These are phyloP conservation scores for Epinotia ramella DNA, from an alignment of 2,888 invertebrate species.

Conservation along the genomic window DNA sequence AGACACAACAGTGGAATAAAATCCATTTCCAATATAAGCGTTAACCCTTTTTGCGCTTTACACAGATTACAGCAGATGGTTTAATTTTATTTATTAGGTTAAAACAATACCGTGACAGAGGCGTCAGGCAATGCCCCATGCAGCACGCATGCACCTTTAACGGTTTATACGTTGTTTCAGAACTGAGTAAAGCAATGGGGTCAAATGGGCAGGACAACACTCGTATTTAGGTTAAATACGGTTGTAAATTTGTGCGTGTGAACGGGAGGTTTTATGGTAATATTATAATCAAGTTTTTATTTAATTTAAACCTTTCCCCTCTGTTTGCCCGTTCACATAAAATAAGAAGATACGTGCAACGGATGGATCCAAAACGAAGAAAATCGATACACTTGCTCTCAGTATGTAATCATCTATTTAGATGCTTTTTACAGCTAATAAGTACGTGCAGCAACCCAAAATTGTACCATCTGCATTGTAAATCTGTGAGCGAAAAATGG, in stretches of 20 bases:
- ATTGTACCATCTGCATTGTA: no score
- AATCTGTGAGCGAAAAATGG: no score
- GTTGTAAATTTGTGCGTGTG: constrained; percentile 31
- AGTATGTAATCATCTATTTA: no score
- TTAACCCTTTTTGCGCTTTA: background rate
- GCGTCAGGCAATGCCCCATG: background rate
- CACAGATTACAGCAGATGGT: constrained; percentile 13
- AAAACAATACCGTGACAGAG: constrained; percentile 17
- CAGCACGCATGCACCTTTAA: background rate
- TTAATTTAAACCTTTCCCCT: background rate
- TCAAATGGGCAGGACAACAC: constrained; percentile 10
- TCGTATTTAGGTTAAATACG: constrained; percentile 37
- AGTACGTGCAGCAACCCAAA: no score
- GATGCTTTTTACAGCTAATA: no score
- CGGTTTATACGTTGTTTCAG: constrained; percentile 5
- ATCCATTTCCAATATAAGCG: no score
- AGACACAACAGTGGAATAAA: no score
- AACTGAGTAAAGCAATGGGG: background rate
- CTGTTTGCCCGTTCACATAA: background rate
- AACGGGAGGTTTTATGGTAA: constrained; percentile 16
- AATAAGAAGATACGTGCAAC: no score
- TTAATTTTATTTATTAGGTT: constrained; percentile 29
- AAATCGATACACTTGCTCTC: no score
- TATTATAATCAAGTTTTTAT: constrained; percentile 9
- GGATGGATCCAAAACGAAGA: background rate